phyloP scores from a whole-genome alignment of 2,113 vertebrate genomes.

The Sitta europaea region DNA sequence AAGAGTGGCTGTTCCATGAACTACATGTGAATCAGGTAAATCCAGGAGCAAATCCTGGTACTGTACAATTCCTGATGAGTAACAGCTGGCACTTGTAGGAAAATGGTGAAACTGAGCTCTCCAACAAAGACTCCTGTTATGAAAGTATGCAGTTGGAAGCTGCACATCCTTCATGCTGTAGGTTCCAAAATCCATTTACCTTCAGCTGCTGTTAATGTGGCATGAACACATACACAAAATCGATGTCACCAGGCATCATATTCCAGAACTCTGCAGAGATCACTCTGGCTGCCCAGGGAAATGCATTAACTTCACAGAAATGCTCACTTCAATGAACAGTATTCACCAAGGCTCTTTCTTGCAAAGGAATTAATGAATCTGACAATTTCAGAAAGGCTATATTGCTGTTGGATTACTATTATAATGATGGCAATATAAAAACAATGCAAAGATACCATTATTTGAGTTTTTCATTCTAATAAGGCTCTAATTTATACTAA shows the following conservation, averaged over 20 bases:
- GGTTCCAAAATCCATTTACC: not conserved
- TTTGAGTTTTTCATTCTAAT: not conserved
- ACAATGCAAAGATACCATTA: too few species aligned
- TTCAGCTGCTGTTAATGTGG: not conserved
- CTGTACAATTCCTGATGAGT: not conserved
- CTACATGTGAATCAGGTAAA: not conserved
- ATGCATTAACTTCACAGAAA: not conserved
- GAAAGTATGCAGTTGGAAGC: not conserved
- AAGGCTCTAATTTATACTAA: not conserved
- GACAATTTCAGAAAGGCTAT: not conserved
- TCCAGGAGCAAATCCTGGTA: not conserved
- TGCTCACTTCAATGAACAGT: not conserved
- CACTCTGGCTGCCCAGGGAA: not conserved
- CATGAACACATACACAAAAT: not conserved
- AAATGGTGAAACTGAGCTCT: not conserved
- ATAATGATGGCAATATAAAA: not conserved
- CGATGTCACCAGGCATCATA: not conserved
- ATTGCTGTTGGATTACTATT: not conserved
- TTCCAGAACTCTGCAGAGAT: not conserved
- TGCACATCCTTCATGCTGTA: not conserved
- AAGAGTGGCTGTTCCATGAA: not conserved
- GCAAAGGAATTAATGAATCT: not conserved
- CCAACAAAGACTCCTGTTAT: not conserved
- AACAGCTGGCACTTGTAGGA: not conserved
- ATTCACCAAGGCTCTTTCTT: not conserved